Base-by-base conservation (phyloP, 2,113 vertebrate species). In the Nyctereutes procyonoides region DNA sequence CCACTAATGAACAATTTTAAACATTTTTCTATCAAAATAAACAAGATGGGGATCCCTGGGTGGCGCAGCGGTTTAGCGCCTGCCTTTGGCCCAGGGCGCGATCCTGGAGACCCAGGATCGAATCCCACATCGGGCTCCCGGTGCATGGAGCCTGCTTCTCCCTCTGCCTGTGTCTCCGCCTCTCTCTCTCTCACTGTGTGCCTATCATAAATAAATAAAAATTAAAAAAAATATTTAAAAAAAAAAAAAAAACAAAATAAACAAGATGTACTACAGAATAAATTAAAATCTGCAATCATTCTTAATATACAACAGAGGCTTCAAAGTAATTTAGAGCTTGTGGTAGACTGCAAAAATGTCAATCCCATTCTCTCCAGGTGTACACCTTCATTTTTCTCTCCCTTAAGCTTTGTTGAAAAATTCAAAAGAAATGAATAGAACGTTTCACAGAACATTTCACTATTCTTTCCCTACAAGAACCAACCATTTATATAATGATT, bases 21-120 rank as follows among this genome's bases (percentile, higher is more conserved):
- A 93, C 5, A 88, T 62, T 19, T 85, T 90, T 67, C 69, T 88
- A 92, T 76, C 62, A 87, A 94, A 79, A 88, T 81, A 88, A 10
- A 7, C 3, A 88, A 32, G 48, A n/a, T 28, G 2, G n/a, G n/a
- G n/a, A n/a, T n/a, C n/a, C n/a, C n/a, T n/a, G n/a, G n/a, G n/a
- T n/a, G n/a, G n/a, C n/a, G n/a, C n/a, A n/a, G n/a, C n/a, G n/a
- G n/a, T n/a, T n/a, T n/a, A n/a, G n/a, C n/a, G n/a, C n/a, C n/a
- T n/a, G n/a, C n/a, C n/a, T n/a, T n/a, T n/a, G n/a, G n/a, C n/a
- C n/a, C n/a, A n/a, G n/a, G n/a, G n/a, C n/a, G n/a, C n/a, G n/a
- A n/a, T n/a, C n/a, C n/a, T n/a, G n/a, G n/a, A n/a, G n/a, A n/a
- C n/a, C n/a, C n/a, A n/a, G n/a, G n/a, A n/a, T n/a, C n/a, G n/a